Conservation (phyloP, 2,797 vertebrate species). For the Manis crassicaudata region DNA sequence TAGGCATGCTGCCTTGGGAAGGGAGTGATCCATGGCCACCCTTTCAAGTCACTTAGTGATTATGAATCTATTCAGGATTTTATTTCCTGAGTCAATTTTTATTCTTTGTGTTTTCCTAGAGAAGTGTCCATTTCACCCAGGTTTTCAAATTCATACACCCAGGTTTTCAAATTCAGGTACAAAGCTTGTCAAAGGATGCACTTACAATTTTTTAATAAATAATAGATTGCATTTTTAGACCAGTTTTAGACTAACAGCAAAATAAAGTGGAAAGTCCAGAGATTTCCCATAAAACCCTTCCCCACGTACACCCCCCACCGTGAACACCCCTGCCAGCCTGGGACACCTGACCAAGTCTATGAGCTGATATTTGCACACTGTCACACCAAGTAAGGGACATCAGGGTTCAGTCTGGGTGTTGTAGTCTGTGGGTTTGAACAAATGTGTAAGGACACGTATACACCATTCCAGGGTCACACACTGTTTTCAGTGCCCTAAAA, state of each 20-base stretch:
- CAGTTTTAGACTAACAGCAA: background rate
- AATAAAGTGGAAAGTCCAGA: background rate
- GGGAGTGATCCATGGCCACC: background rate
- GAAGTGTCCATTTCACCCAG: background rate
- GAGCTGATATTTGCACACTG: accelerated
- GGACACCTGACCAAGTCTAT: accelerated
- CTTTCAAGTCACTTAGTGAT: background rate
- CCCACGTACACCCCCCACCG: accelerated
- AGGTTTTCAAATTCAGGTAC: background rate
- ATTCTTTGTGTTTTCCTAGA: background rate
- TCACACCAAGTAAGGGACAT: background rate
- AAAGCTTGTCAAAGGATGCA: background rate
- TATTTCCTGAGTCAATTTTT: background rate
- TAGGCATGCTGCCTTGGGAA: background rate
- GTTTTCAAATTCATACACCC: background rate
- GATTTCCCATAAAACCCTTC: accelerated
- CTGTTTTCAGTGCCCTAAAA: background rate
- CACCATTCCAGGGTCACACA: background rate
- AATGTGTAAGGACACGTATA: accelerated
- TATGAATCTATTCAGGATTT: background rate
- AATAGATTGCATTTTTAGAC: background rate
- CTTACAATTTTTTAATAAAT: background rate
- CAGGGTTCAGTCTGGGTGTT: accelerated
- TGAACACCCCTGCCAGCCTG: background rate
- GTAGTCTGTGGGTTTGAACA: background rate